Evolutionary conservation across 2,113 vertebrate genomes (phyloP).

Genomic region (Pterocles orientalis): DNA sequence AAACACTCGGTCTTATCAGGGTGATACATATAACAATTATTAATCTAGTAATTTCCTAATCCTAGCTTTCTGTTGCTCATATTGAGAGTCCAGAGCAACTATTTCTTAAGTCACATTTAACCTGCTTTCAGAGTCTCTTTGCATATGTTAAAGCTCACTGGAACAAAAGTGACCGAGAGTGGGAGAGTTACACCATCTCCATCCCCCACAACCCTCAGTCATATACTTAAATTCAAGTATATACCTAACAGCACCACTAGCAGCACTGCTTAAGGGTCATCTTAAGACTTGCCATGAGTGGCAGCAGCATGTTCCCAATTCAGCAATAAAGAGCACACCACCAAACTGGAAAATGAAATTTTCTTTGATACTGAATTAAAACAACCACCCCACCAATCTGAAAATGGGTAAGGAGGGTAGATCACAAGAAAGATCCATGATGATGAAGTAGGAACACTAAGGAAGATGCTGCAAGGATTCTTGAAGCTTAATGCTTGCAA

Average conservation of each 20-base stretch:
- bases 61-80: neutral
- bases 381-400: neutral
- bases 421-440: neutral
- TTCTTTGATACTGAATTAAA: neutral
- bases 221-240: neutral
- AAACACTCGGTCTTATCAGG: neutral
- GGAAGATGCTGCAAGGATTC: neutral
- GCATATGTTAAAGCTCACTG: neutral
- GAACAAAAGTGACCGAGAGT: neutral
- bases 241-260: neutral
- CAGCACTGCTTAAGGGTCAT: neutral
- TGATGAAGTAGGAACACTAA: neutral
- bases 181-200: neutral
- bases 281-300: neutral
- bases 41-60: neutral
- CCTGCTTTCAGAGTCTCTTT: neutral
- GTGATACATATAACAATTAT: neutral
- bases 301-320: neutral
- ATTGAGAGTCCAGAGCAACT: neutral
- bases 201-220: neutral
- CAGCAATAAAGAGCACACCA: neutral
- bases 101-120: neutral
- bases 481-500: neutral
- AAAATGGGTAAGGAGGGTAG: neutral
- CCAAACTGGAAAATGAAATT: neutral